Conservation (phyloP, 2,113 vertebrate genomes). For the Mirza zaza region DNA sequence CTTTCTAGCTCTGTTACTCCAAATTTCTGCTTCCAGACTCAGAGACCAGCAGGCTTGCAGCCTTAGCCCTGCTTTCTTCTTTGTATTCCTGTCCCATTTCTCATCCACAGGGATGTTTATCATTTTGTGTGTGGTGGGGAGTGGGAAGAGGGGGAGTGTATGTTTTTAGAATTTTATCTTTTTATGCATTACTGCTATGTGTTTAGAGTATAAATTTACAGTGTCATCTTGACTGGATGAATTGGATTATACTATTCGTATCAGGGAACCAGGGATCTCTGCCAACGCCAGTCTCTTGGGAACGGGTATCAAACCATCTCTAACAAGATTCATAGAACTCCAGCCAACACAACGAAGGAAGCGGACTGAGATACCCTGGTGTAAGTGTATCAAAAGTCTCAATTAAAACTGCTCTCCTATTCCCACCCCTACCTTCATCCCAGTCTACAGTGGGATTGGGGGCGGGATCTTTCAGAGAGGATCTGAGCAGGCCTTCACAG, state of each 20-base stretch:
- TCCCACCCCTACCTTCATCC: neutral
- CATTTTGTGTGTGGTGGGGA: neutral
- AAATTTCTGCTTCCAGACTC: conserved; percentile 4
- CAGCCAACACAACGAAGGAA: conserved; percentile 32
- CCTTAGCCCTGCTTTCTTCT: neutral
- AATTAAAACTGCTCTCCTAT: neutral
- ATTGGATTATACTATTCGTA: conserved; percentile 23
- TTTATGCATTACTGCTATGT: conserved; percentile 36
- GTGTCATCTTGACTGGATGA: conserved; percentile 37
- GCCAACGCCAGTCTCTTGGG: conserved; percentile 60
- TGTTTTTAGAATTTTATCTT: conserved; percentile 48
- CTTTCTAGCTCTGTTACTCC: neutral
- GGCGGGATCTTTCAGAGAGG: neutral
- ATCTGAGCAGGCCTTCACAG: neutral
- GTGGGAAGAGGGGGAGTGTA: neutral
- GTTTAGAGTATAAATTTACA: conserved; percentile 43
- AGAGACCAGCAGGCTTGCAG: neutral
- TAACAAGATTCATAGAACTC: conserved; percentile 41
- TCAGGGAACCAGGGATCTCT: conserved; percentile 16
- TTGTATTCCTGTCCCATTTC: neutral
- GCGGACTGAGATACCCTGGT: neutral
- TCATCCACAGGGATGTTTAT: neutral
- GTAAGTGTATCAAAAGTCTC: neutral
- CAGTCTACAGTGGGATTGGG: neutral
- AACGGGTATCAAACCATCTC: conserved; percentile 58